Percentiles rank a stretch among this genome's conserved stretches.
phyloP scores from a whole-genome alignment of 1,140 invertebrate species.

The Spodoptera frugiperda region DNA sequence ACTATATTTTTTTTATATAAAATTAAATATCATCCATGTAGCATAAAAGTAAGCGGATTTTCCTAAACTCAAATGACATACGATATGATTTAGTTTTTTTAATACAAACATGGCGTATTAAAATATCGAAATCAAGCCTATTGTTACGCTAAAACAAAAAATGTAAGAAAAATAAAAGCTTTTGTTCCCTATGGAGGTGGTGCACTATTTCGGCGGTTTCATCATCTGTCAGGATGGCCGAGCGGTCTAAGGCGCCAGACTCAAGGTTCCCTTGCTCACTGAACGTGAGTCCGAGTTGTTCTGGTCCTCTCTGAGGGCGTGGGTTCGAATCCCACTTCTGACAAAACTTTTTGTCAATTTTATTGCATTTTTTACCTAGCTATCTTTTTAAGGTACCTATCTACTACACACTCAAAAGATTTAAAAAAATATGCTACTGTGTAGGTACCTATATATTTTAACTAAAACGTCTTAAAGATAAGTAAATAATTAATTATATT shows the following conservation, averaged over 20 bases:
- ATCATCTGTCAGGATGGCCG: slow-evolving; percentile 87
- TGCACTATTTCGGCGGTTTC: slow-evolving; percentile 1
- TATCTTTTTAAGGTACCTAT: background rate
- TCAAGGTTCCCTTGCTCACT: slow-evolving; percentile 85
- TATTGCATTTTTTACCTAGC: background rate
- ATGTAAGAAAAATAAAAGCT: background rate
- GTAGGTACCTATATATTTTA: too few species aligned
- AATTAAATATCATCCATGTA: too few species aligned
- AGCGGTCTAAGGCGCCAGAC: slow-evolving; percentile 91
- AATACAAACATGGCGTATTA: too few species aligned
- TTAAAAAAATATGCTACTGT: background rate
- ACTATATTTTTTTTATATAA: too few species aligned
- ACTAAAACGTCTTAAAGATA: too few species aligned
- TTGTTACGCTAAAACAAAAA: too few species aligned
- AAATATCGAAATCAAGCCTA: too few species aligned
- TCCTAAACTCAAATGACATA: too few species aligned
- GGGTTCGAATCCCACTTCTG: slow-evolving; percentile 96
- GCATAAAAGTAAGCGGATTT: too few species aligned
- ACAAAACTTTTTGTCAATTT: slow-evolving; percentile 87
- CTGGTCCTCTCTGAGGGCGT: slow-evolving; percentile 94
- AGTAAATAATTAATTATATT: too few species aligned
- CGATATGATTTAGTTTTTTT: too few species aligned
- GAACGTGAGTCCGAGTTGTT: slow-evolving; percentile 84
- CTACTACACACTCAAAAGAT: too few species aligned
- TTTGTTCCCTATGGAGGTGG: background rate